These are phyloP conservation scores for Girardinichthys multiradiatus DNA, from an alignment of 2,113 vertebrate species.

Conservation along the genomic window DNA sequence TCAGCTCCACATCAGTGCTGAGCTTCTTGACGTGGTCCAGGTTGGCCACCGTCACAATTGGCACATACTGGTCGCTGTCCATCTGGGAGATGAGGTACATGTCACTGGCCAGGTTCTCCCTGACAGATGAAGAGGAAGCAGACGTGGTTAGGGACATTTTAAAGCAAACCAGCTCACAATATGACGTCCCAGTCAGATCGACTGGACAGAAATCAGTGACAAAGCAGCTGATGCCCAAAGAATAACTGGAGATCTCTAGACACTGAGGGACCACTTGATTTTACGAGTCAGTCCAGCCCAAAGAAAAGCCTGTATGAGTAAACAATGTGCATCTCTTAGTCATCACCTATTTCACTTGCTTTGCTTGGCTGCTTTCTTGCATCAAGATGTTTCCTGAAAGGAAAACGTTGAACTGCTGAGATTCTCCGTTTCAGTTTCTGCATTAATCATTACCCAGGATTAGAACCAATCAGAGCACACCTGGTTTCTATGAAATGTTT, in stretches of 20 bases:
- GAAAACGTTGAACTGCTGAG: neutral
- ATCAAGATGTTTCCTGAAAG: neutral
- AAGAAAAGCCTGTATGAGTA: too few species aligned
- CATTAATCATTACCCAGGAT: neutral
- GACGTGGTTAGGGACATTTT: neutral
- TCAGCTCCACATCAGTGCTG: constrained; percentile 95
- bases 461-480: neutral
- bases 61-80: constrained; percentile 99
- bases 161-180: neutral
- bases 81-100: constrained; percentile 99
- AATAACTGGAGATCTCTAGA: too few species aligned
- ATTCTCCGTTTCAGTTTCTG: neutral
- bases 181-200: too few species aligned
- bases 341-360: too few species aligned
- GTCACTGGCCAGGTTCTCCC: constrained; percentile 98
- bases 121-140: constrained; percentile 44
- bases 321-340: too few species aligned
- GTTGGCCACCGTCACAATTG: constrained; percentile 97
- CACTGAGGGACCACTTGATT: too few species aligned
- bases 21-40: constrained; percentile 99
- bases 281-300: too few species aligned
- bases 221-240: too few species aligned
- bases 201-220: neutral
- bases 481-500: neutral
- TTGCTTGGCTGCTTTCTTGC: constrained; percentile 6